Conservation (phyloP, 2,797 vertebrate genomes). For the Alfaro cultratus region DNA sequence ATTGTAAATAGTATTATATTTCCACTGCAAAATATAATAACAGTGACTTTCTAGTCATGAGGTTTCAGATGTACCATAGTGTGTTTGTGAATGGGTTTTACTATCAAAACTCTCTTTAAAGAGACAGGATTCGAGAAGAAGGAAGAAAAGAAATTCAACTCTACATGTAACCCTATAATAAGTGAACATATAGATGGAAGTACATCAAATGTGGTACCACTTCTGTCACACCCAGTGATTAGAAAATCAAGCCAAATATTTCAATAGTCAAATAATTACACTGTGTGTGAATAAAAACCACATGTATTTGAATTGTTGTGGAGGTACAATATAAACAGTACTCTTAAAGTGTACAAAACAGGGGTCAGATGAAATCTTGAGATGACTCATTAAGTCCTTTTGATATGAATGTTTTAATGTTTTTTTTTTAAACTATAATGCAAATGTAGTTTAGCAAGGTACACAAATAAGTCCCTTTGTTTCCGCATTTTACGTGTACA, state of each 20-base stretch:
- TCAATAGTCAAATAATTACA: slow-evolving; percentile 47
- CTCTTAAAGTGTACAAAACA: slow-evolving; percentile 76
- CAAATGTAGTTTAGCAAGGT: slow-evolving; percentile 81
- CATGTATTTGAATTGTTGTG: slow-evolving; percentile 65
- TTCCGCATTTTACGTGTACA: slow-evolving; percentile 43
- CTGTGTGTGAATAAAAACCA: slow-evolving; percentile 56
- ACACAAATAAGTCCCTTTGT: slow-evolving; percentile 73
- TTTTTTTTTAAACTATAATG: slow-evolving; percentile 65
- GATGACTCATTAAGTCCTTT: slow-evolving; percentile 67
- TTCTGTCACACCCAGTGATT: slow-evolving; percentile 64
- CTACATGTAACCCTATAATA: slow-evolving; percentile 38
- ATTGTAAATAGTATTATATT: slow-evolving; percentile 77
- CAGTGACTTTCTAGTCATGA: slow-evolving; percentile 68
- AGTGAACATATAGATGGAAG: slow-evolving; percentile 25
- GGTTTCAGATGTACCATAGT: slow-evolving; percentile 68
- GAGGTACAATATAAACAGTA: slow-evolving; percentile 77
- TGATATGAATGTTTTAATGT: slow-evolving; percentile 79
- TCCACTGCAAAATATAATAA: slow-evolving; percentile 66
- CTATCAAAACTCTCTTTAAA: slow-evolving; percentile 52
- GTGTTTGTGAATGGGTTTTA: slow-evolving; percentile 68
- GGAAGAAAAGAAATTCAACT: slow-evolving; percentile 19
- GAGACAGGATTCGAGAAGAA: slow-evolving; percentile 21
- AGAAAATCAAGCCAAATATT: slow-evolving; percentile 53
- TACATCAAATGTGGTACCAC: slow-evolving; percentile 75
- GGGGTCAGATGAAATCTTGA: slow-evolving; percentile 64